These are phyloP conservation scores for Thymallus thymallus DNA, from an alignment of 2,113 vertebrate species.

Conservation along the genomic window DNA sequence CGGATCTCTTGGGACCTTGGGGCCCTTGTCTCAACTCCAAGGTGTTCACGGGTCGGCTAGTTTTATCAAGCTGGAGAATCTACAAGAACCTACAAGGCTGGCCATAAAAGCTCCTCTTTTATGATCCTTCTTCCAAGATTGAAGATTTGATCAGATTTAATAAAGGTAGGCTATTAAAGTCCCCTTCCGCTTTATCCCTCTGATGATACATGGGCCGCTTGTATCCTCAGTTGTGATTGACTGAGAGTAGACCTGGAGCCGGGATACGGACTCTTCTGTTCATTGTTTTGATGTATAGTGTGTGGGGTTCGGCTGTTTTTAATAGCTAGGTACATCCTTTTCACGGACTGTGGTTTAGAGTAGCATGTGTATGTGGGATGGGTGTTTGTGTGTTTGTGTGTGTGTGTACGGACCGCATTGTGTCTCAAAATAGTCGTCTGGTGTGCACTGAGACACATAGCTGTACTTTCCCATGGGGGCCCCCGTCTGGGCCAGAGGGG, in stretches of 20 bases:
- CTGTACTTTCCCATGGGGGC: constrained; percentile 38
- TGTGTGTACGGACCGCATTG: constrained; percentile 18
- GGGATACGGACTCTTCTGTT: constrained; percentile 34
- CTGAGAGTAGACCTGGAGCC: not conserved
- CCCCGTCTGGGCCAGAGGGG: constrained; percentile 42
- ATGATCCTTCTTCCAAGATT: constrained; percentile 15
- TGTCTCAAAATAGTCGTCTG: constrained; percentile 48
- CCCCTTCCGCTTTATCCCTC: constrained; percentile 35
- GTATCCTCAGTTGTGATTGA: constrained; percentile 46
- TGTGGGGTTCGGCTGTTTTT: constrained; percentile 23
- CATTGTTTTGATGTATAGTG: constrained; percentile 17
- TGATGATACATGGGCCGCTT: constrained; percentile 19
- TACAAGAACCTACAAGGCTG: constrained; percentile 18
- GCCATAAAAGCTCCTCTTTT: constrained; percentile 12
- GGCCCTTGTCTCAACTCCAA: constrained; percentile 8
- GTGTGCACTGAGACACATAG: constrained; percentile 44
- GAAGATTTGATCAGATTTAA: constrained; percentile 16
- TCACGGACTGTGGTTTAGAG: not conserved
- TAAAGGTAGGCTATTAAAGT: constrained; percentile 48
- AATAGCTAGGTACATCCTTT: constrained; percentile 30
- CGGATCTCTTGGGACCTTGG: constrained; percentile 43
- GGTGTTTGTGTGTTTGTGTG: not conserved
- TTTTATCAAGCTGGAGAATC: constrained; percentile 47
- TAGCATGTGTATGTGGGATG: not conserved
- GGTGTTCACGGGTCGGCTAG: constrained; percentile 20